Evolutionary conservation across 2,888 invertebrate species (phyloP).

Genomic region (Orthosia cruda): DNA sequence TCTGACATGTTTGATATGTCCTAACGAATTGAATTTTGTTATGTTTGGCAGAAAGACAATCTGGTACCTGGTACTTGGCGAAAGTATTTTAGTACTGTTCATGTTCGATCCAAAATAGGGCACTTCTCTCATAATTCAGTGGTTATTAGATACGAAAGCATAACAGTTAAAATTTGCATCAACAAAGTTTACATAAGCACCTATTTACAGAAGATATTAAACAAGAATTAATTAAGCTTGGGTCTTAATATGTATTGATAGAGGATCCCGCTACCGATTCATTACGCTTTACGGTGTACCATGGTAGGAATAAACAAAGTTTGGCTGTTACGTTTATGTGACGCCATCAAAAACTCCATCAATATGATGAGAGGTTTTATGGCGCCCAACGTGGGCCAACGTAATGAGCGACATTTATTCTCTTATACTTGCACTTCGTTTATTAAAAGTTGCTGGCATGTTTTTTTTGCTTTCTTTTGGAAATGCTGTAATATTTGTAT

Average conservation of each 20-base stretch:
- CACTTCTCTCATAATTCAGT: background rate
- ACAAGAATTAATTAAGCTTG: constrained; percentile 23
- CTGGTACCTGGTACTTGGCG: constrained; percentile 5
- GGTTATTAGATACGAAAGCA: background rate
- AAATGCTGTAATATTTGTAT: background rate
- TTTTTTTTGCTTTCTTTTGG: constrained; percentile 17
- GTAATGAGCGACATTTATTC: constrained; percentile 80
- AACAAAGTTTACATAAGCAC: constrained; percentile 16
- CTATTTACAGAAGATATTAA: constrained; percentile 25
- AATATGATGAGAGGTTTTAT: constrained; percentile 74
- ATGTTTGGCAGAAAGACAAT: background rate
- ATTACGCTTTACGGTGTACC: constrained; percentile 59
- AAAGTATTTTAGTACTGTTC: background rate
- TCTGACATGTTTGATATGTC: background rate
- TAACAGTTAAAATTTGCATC: constrained; percentile 17
- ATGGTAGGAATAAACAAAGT: constrained; percentile 77
- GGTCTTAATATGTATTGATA: constrained; percentile 54
- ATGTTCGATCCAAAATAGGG: background rate
- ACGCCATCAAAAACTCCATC: constrained; percentile 79
- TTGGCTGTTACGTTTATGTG: constrained; percentile 78
- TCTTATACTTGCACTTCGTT: constrained; percentile 65
- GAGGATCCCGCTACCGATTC: constrained; percentile 47
- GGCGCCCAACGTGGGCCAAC: constrained; percentile 74
- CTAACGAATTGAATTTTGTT: background rate
- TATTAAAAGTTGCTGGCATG: constrained; percentile 58